Evolutionary conservation across 2,888 invertebrate genomes (phyloP).

Genomic region (Trisateles emortualis): DNA sequence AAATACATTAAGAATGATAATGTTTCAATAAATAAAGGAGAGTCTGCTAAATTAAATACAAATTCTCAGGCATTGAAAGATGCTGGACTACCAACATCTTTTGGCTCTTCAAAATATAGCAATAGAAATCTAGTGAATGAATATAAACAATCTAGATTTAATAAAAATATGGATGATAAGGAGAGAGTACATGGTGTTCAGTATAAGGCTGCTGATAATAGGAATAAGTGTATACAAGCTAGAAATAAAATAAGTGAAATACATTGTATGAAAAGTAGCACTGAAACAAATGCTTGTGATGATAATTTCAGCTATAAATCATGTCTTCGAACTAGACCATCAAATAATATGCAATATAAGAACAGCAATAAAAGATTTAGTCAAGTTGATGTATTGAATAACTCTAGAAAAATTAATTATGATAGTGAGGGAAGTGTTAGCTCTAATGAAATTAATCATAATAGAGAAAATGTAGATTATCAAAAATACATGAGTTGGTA

Average conservation of each 20-base stretch:
- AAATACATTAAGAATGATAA: neutral
- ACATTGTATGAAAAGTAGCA: neutral
- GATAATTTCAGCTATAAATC: slow-evolving; percentile 27
- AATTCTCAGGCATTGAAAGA: slow-evolving; percentile 40
- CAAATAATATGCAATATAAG: slow-evolving; percentile 1
- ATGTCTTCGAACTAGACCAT: slow-evolving; percentile 10
- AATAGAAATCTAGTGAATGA: slow-evolving; percentile 9
- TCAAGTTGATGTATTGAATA: neutral
- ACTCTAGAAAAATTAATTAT: neutral
- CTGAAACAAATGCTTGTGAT: slow-evolving; percentile 14
- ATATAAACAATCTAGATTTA: slow-evolving; percentile 7
- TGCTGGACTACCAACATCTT: slow-evolving; percentile 59
- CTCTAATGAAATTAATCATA: neutral
- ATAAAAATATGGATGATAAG: slow-evolving; percentile 2
- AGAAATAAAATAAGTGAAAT: neutral
- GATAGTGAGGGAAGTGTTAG: too few relatives aligned
- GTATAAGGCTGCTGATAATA: neutral
- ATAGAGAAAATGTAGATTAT: slow-evolving; percentile 6
- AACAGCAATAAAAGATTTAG: neutral
- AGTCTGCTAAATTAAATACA: neutral
- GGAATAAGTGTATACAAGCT: neutral
- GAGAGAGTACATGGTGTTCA: slow-evolving; percentile 10
- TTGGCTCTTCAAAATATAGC: slow-evolving; percentile 48
- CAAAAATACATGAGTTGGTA: slow-evolving; percentile 65
- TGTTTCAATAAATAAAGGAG: neutral